Evolutionary conservation across 2,113 vertebrate genomes (phyloP).

Genomic region (Cynocephalus volans): DNA sequence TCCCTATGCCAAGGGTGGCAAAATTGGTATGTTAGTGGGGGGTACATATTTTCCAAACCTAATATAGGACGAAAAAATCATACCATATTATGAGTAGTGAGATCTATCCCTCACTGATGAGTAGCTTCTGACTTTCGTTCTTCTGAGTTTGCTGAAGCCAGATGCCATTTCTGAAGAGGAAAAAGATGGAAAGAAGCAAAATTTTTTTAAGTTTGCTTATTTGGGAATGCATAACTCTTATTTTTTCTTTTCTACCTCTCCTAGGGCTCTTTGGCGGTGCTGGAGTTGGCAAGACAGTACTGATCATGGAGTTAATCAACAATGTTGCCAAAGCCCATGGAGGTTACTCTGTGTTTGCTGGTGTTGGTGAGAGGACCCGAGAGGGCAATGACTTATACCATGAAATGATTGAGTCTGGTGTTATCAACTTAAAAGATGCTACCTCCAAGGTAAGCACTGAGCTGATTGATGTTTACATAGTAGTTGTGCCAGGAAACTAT

Average conservation of each 20-base stretch:
- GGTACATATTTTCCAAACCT: constrained; percentile 39
- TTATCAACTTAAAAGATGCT: constrained; percentile 98
- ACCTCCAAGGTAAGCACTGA: constrained; percentile 94
- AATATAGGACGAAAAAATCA: neutral
- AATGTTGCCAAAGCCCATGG: constrained; percentile 99
- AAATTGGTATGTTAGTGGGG: constrained; percentile 93
- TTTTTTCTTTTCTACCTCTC: neutral
- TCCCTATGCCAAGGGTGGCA: constrained; percentile 98
- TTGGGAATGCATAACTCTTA: neutral
- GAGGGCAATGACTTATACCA: constrained; percentile 99
- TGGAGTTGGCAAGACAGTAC: constrained; percentile 97
- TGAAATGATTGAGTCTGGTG: constrained; percentile 99
- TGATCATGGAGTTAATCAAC: constrained; percentile 99
- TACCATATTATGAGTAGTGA: neutral
- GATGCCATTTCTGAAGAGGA: constrained; percentile 88
- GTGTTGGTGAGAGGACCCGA: constrained; percentile 97
- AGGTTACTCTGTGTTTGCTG: constrained; percentile 98
- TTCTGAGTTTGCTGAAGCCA: constrained; percentile 93
- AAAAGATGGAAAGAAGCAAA: neutral
- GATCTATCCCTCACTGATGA: constrained; percentile 89
- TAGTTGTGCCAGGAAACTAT: neutral
- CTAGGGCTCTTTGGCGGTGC: constrained; percentile 97
- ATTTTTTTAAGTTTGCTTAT: neutral
- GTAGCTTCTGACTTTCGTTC: constrained; percentile 93
- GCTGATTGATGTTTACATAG: neutral